Evolutionary conservation across 2,797 vertebrate species (phyloP).

Genomic region (Falco columbarius): DNA sequence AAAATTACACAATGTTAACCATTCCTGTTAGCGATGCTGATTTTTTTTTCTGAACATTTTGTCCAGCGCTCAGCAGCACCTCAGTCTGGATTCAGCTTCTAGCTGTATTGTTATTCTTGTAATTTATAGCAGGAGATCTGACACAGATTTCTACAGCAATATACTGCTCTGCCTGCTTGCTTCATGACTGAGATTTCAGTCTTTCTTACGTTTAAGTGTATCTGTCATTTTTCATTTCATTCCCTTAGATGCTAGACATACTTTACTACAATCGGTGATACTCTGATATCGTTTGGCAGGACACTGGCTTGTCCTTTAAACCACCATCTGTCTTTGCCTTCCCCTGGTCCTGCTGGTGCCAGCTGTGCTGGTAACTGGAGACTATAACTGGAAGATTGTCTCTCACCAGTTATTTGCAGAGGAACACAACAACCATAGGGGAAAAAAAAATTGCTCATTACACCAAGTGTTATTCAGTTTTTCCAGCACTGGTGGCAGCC

Average conservation of each 20-base stretch:
- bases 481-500: background rate
- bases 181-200: background rate
- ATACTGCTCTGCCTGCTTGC: background rate
- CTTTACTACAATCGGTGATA: background rate
- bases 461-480: background rate
- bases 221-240: slow-evolving; percentile 1
- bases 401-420: background rate
- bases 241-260: background rate
- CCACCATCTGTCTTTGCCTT: slow-evolving; percentile 32
- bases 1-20: background rate
- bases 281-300: background rate
- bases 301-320: background rate
- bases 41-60: background rate
- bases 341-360: background rate
- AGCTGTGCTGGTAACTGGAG: background rate
- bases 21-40: background rate
- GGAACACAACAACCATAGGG: background rate
- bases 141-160: background rate
- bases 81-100: background rate
- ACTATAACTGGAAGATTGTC: background rate
- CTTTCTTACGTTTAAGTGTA: background rate
- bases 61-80: background rate
- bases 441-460: background rate
- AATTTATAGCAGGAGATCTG: slow-evolving; percentile 27
- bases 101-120: background rate